A percentile compares a stretch with the other conserved stretches of the same genome.
These are phyloP conservation scores for Hybos culiciformis DNA, from an alignment of 2,888 invertebrate genomes.

Conservation along the genomic window DNA sequence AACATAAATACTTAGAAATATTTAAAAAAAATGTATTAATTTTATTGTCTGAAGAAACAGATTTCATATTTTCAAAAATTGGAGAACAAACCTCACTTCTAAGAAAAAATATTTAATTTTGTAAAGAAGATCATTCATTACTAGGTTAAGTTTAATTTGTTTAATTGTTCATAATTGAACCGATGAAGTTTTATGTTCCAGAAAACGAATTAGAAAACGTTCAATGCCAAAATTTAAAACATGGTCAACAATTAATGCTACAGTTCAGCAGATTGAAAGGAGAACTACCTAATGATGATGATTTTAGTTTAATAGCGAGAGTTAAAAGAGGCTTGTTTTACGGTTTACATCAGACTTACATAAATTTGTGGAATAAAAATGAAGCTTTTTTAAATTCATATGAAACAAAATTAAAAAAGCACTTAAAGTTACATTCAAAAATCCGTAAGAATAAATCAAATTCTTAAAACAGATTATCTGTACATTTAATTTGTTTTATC, in stretches of 20 bases:
- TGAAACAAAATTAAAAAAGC: conserved; percentile 32
- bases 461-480: conserved; percentile 3
- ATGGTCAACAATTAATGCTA: conserved; percentile 29
- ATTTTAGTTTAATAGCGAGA: conserved; percentile 31
- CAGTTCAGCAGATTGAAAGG: conserved; percentile 31
- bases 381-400: conserved; percentile 30
- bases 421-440: conserved; percentile 32
- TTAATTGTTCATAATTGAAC: not conserved
- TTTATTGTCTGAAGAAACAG: too few species aligned
- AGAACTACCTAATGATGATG: conserved; percentile 28
- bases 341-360: conserved; percentile 31
- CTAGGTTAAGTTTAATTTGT: not conserved
- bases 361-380: conserved; percentile 32
- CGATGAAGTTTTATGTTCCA: conserved; percentile 10
- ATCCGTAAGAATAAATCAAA: conserved; percentile 24
- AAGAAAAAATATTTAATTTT: not conserved
- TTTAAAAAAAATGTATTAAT: too few species aligned
- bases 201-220: conserved; percentile 33
- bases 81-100: too few species aligned
- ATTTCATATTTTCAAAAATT: too few species aligned
- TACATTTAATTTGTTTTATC: conserved; percentile 2
- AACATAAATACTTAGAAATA: too few species aligned
- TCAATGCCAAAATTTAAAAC: conserved; percentile 29
- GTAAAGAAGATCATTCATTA: not conserved
- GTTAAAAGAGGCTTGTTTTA: conserved; percentile 34